Conservation (phyloP, 2,113 vertebrate genomes). For the Arvicanthis niloticus region DNA sequence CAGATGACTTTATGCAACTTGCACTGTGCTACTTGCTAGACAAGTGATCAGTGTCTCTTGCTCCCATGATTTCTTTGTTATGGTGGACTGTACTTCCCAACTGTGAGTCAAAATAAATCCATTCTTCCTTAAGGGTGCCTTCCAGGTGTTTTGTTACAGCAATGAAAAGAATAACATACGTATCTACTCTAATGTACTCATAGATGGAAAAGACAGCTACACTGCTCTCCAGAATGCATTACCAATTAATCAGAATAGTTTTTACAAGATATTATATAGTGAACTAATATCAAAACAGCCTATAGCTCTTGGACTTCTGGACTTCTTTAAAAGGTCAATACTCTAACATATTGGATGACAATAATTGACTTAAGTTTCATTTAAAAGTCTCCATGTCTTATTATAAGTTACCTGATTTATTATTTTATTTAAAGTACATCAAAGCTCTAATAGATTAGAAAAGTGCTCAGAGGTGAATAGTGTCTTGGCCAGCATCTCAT, state of each 20-base stretch:
- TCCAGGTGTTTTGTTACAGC: not conserved
- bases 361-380: not conserved
- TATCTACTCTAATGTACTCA: not conserved
- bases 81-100: not conserved
- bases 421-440: not conserved
- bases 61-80: not conserved
- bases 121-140: not conserved
- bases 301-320: not conserved
- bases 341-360: not conserved
- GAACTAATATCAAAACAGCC: not conserved
- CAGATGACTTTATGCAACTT: not conserved
- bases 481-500: not conserved
- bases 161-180: not conserved
- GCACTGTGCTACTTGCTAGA: too few relatives aligned
- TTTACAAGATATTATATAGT: not conserved
- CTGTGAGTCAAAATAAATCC: not conserved
- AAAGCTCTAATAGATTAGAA: not conserved
- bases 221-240: not conserved
- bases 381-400: not conserved
- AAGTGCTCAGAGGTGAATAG: not conserved
- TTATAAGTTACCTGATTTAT: not conserved
- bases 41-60: too few relatives aligned
- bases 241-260: not conserved
- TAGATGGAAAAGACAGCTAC: not conserved
- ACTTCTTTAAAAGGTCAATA: not conserved